Conservation (phyloP, 2,888 invertebrate genomes). For the Athripsodes cinereus region DNA sequence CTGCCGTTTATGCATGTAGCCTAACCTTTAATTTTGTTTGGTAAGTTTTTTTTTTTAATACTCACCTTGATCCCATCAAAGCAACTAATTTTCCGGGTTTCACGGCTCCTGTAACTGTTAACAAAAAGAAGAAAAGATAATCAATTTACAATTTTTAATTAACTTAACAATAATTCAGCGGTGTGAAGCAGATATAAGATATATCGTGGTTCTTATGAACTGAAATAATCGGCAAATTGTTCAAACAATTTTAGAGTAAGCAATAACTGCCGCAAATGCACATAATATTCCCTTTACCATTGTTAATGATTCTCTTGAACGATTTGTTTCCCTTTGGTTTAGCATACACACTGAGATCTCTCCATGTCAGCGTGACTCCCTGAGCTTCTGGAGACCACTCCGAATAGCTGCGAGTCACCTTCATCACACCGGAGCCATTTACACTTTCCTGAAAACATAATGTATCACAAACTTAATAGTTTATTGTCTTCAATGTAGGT, state of each 20-base stretch:
- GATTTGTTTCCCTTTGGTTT: slow-evolving; percentile 38
- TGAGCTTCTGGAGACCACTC: slow-evolving; percentile 53
- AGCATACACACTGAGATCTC: slow-evolving; percentile 69
- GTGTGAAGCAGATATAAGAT: too few relatives aligned
- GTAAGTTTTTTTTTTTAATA: neutral
- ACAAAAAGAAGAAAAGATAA: neutral
- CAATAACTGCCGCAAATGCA: too few relatives aligned
- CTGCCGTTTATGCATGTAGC: too few relatives aligned
- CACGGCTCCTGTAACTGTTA: slow-evolving; percentile 71
- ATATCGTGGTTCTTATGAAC: too few relatives aligned
- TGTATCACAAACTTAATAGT: too few relatives aligned
- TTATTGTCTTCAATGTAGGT: too few relatives aligned
- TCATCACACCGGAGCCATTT: neutral
- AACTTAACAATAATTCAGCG: too few relatives aligned
- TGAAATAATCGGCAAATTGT: too few relatives aligned
- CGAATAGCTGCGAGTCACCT: slow-evolving; percentile 35
- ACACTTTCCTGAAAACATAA: too few relatives aligned
- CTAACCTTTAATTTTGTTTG: too few relatives aligned
- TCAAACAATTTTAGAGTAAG: too few relatives aligned
- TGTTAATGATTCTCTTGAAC: slow-evolving; percentile 71
- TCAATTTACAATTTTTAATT: too few relatives aligned
- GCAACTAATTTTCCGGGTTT: slow-evolving; percentile 77
- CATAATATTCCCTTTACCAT: slow-evolving; percentile 56
- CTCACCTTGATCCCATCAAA: slow-evolving; percentile 75
- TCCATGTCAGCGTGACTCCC: slow-evolving; percentile 72